Conservation (phyloP, 1,140 invertebrate genomes). For the Sycobia sp. region DNA sequence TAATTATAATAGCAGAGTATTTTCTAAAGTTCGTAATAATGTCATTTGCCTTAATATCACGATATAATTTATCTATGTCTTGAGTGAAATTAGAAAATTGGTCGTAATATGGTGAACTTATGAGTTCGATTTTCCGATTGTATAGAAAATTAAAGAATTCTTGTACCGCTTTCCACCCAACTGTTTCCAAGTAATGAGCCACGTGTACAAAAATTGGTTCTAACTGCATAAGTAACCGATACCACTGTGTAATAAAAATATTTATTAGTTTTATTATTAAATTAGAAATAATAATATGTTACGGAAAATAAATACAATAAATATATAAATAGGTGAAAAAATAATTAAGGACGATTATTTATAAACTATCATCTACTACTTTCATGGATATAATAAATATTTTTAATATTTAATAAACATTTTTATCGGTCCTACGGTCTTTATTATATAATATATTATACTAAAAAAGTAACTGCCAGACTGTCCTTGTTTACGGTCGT, state of each 20-base stretch:
- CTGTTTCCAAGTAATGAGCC: constrained; percentile 75
- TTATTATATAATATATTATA: too few species aligned
- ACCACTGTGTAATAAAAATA: constrained; percentile 74
- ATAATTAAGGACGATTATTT: too few species aligned
- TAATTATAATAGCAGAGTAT: constrained; percentile 70
- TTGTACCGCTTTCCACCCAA: constrained; percentile 73
- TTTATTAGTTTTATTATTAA: too few species aligned
- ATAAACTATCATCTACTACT: too few species aligned
- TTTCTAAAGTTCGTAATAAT: constrained; percentile 76
- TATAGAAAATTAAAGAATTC: constrained; percentile 81
- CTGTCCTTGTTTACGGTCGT: too few species aligned
- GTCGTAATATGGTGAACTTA: constrained; percentile 79
- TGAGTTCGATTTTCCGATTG: constrained; percentile 75
- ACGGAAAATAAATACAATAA: too few species aligned
- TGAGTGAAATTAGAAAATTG: constrained; percentile 78
- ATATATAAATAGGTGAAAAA: too few species aligned
- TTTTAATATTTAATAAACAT: too few species aligned
- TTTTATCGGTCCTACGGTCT: too few species aligned
- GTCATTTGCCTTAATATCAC: constrained; percentile 75
- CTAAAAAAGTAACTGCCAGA: too few species aligned
- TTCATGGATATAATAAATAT: too few species aligned
- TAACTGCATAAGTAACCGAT: constrained; percentile 70
- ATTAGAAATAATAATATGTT: too few species aligned
- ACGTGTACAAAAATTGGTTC: constrained; percentile 79
- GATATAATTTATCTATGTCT: constrained; percentile 77